Evolutionary conservation across 2,113 vertebrate species (phyloP).

Genomic region (Nannospalax galili): DNA sequence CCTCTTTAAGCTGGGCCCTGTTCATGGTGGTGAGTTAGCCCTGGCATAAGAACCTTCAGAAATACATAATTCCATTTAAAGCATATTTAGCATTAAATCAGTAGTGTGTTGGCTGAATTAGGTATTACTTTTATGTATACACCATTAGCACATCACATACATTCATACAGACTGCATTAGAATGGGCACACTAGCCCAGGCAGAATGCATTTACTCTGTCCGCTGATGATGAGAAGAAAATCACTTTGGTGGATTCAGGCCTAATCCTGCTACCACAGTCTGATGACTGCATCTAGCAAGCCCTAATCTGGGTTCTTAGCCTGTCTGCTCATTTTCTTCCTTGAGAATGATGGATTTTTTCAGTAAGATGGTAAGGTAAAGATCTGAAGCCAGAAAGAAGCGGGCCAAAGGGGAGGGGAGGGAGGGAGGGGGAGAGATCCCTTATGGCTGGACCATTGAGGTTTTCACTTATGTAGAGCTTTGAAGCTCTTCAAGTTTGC

Average conservation of each 20-base stretch:
- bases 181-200: not conserved
- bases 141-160: not conserved
- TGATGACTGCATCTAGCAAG: not conserved
- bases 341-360: not conserved
- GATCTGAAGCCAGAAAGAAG: not conserved
- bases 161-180: not conserved
- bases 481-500: not conserved
- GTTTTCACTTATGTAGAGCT: not conserved
- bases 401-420: not conserved
- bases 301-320: not conserved
- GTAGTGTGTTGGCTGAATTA: not conserved
- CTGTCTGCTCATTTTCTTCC: not conserved
- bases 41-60: not conserved
- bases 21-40: not conserved
- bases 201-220: not conserved
- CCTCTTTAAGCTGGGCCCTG: not conserved
- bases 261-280: not conserved
- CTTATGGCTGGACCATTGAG: accelerated
- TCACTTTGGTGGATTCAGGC: not conserved
- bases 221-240: not conserved
- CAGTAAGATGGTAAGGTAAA: not conserved
- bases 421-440: not conserved
- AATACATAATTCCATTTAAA: conserved; percentile 15
- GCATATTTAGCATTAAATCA: not conserved
- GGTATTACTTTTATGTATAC: not conserved